Base-by-base conservation (phyloP, 2,888 invertebrate species). In the Trypoxylon attenuatum region DNA sequence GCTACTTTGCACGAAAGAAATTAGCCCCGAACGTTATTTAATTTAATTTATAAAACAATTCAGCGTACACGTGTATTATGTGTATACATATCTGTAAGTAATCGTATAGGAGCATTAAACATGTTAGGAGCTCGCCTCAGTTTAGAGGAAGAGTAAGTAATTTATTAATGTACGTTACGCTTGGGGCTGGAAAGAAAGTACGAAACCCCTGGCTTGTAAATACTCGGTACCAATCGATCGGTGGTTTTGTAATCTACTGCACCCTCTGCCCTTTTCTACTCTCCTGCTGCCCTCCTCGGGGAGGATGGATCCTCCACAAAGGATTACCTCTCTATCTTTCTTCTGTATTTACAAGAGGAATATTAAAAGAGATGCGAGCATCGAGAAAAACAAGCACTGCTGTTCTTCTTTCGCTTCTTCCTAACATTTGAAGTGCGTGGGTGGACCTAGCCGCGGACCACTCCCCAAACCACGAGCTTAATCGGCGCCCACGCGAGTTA, bases 21-120 rank as follows among this genome's bases (percentile, higher is more conserved):
- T 13, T 33, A 10, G 45, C 5, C n/a, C 8, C 21, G 18, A 23
- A 53, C 50, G 55, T 60, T 69, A 70, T 73, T 73, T 70, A 53
- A 72, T 55, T 70, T 66, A 66, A 73, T 72, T 72, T 70, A 73
- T 72, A 72, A 16, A 45, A 41, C 45, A 42, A 60, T 60, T 64
- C 45, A n/a, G n/a, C n/a, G 49, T 54, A 63, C 61, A 56, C 62
- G 61, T 60, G 53, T 61, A 47, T 51, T 39, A 29, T 53, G 53
- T 58, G 49, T 52, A 42, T 45, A 52, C 19, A 46, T n/a, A 29
- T n/a, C n/a, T 23, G 13, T 27, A 43, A 47, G 46, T 50, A 49
- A 13, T 6, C 45, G 25, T 21, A 8, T 46, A 33, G n/a, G n/a
- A 18, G 23, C 46, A 47, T 1, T 10, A 15, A 2, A 18, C 19